Base-by-base conservation (phyloP, 1,140 invertebrate species). In the Drosophila jambulina region DNA sequence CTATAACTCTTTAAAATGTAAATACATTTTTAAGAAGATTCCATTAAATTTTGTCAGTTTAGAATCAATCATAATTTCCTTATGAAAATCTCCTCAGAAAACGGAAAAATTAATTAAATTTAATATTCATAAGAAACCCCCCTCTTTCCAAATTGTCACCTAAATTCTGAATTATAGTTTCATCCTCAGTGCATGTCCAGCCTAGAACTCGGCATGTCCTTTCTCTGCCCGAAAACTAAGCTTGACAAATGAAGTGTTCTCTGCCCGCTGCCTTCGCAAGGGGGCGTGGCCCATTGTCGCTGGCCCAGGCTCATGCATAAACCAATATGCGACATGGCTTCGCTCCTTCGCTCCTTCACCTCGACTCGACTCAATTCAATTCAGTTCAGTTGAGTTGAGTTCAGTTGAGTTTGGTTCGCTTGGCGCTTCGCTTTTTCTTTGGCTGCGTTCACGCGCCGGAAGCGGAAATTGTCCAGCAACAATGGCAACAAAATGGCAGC, bases 391-490 rank as follows among this genome's bases (percentile, higher is more conserved):
- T 46, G 23, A 27, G 15, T 25, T 36, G 9, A 45, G 40, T 70
- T 67, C n/a, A 45, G 67, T 70, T 36, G 27, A 42, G 43, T 68
- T 62, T 32, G 53, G 38, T 27, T 56, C 23, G 40, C 25, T 69
- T 57, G 29, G 43, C 59, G 43, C 40, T 57, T 49, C 36, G 56
- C 69, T 45, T 65, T 75, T 68, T 61, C 43, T 49, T 64, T 48
- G 72, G 63, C 64, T 78, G 74, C 80, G 69, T 71, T 82, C 76
- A 90, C 85, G 85, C 84, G 80, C 84, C 84, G 84, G 85, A 88
- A 90, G 62, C 84, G 84, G 84, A 88, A 88, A 88, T 88, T 88
- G 85, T 90, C 80, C 85, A 69, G 69, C 84, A 78, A 87, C 84
- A 87, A 88, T 83, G 81, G 68, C 85, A 81, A 75, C 84, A 86